Evolutionary conservation across 2,888 invertebrate species (phyloP).

Genomic region (Onchidella celtica): DNA sequence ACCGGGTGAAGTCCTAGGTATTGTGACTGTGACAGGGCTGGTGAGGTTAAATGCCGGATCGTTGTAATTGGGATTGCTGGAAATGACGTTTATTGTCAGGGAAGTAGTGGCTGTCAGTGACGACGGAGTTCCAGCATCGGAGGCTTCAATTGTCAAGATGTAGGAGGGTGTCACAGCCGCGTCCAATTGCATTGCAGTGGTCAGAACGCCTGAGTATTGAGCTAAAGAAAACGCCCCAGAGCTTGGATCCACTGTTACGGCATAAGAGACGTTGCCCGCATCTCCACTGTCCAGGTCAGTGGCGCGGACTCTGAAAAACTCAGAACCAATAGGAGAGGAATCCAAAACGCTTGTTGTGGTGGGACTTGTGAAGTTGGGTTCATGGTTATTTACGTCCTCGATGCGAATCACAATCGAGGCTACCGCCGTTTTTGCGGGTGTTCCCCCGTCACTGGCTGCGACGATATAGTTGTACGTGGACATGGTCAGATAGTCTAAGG

Average conservation of each 20-base stretch:
- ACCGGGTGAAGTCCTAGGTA: neutral
- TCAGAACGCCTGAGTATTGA: slow-evolving; percentile 59
- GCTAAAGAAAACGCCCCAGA: slow-evolving; percentile 59
- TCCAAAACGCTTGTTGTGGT: slow-evolving; percentile 89
- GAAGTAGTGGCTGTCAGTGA: neutral
- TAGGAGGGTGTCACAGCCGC: neutral
- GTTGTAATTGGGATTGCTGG: slow-evolving; percentile 21
- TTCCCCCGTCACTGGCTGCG: slow-evolving; percentile 83
- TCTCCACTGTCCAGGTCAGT: slow-evolving; percentile 92
- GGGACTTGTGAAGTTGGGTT: slow-evolving; percentile 86
- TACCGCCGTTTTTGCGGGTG: slow-evolving; percentile 85
- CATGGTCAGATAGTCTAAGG: slow-evolving; percentile 91
- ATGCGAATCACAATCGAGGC: slow-evolving; percentile 91
- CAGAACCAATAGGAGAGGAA: slow-evolving; percentile 91
- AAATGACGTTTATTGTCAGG: slow-evolving; percentile 1
- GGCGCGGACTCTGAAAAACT: slow-evolving; percentile 90
- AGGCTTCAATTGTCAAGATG: slow-evolving; percentile 5
- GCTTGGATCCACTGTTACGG: slow-evolving; percentile 57
- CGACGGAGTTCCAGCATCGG: slow-evolving; percentile 13
- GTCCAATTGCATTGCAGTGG: slow-evolving; percentile 59
- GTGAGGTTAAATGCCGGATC: slow-evolving; percentile 26
- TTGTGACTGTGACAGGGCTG: neutral
- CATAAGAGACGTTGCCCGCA: slow-evolving; percentile 63
- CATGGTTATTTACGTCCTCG: slow-evolving; percentile 90
- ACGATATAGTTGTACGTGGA: slow-evolving; percentile 91